phyloP scores from a whole-genome alignment of 2,113 vertebrate species.

The Nansenia antarctica region DNA sequence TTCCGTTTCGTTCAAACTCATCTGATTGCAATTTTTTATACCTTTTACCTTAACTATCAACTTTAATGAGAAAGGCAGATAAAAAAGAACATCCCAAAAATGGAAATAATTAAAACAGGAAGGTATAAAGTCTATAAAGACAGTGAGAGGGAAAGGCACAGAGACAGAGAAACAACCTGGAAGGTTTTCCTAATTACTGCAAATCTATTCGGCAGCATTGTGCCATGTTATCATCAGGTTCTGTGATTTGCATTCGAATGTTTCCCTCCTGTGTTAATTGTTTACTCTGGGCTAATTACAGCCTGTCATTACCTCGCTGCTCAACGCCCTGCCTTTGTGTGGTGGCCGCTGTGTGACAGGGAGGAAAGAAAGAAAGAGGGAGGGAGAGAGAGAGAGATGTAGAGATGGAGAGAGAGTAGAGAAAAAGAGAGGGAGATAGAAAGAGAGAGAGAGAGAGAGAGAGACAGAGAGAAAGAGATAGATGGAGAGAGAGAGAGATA shows the following conservation, averaged over 20 bases:
- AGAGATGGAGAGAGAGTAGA: neutral
- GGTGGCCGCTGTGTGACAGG: constrained; percentile 11
- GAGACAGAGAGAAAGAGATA: neutral
- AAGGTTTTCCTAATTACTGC: constrained; percentile 68
- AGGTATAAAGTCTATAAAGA: constrained; percentile 23
- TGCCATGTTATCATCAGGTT: constrained; percentile 62
- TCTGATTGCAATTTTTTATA: constrained; percentile 38
- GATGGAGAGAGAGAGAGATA: constrained; percentile 3
- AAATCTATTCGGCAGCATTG: constrained; percentile 70
- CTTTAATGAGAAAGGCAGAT: constrained; percentile 53
- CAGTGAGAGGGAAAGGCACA: constrained; percentile 10
- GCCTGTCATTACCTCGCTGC: constrained; percentile 61
- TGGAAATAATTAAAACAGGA: constrained; percentile 48
- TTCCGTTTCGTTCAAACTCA: constrained; percentile 40
- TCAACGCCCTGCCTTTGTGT: constrained; percentile 19
- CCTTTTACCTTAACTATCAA: constrained; percentile 45
- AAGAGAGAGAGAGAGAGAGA: neutral
- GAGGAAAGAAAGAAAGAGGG: neutral
- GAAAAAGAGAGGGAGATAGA: constrained; percentile 12
- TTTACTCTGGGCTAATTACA: constrained; percentile 75
- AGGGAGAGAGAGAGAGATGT: neutral
- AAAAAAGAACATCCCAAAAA: constrained; percentile 39
- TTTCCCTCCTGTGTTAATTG: constrained; percentile 71
- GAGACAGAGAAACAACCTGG: constrained; percentile 41
- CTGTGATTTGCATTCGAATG: constrained; percentile 72